phyloP scores from a whole-genome alignment of 35 echinoderm and acorn worm genomes.

The Apostichopus parvimensis region DNA sequence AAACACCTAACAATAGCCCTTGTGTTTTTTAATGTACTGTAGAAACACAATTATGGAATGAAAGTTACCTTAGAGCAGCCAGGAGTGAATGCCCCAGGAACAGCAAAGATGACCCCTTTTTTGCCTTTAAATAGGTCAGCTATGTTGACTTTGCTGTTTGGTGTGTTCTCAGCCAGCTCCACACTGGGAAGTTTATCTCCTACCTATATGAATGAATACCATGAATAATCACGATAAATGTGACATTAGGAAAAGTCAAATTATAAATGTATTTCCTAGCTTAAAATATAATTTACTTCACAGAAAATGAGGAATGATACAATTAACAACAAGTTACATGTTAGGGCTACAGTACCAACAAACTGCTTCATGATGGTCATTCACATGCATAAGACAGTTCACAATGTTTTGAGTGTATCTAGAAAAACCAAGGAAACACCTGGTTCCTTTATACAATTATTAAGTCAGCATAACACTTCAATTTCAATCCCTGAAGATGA shows the following conservation, averaged over 20 bases:
- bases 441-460: too few species aligned
- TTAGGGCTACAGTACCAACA: not conserved
- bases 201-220: conserved; percentile 53
- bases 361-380: not conserved
- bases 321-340: not conserved
- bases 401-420: not conserved
- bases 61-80: conserved; percentile 80
- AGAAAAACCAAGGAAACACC: too few species aligned
- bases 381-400: not conserved
- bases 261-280: too few species aligned
- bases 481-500: too few species aligned
- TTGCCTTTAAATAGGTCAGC: conserved; percentile 78
- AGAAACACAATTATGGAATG: too few species aligned
- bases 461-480: too few species aligned
- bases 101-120: conserved; percentile 85
- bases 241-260: not conserved
- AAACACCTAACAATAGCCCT: too few species aligned
- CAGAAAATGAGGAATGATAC: not conserved
- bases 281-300: not conserved
- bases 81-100: conserved; percentile 90
- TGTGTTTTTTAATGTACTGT: too few species aligned
- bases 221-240: not conserved
- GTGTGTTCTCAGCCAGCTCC: conserved; percentile 68
- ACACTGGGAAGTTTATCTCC: conserved; percentile 87
- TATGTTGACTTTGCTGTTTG: conserved; percentile 79